Conservation (phyloP, 2,797 vertebrate genomes). For the Centropyge bicolor region DNA sequence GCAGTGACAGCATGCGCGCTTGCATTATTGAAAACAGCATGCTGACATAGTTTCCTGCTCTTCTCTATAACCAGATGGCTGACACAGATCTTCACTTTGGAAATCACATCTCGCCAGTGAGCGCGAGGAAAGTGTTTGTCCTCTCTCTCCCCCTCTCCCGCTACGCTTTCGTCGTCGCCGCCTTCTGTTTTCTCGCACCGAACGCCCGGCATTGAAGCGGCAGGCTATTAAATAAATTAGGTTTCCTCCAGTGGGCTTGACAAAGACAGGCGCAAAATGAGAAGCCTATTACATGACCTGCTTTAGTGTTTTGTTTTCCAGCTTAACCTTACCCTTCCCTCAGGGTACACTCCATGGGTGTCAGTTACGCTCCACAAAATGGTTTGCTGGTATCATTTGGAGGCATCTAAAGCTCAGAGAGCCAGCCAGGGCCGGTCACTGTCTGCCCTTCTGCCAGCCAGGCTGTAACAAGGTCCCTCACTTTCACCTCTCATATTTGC, state of each 20-base stretch:
- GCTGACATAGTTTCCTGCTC: constrained; percentile 71
- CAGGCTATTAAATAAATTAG: constrained; percentile 85
- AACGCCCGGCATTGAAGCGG: constrained; percentile 62
- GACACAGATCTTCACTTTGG: constrained; percentile 78
- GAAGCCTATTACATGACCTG: constrained; percentile 79
- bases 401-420: constrained; percentile 47
- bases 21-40: constrained; percentile 78
- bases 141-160: constrained; percentile 47
- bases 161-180: constrained; percentile 58
- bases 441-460: constrained; percentile 24
- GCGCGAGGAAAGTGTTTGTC: constrained; percentile 66
- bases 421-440: neutral
- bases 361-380: constrained; percentile 75
- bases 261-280: constrained; percentile 73
- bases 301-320: constrained; percentile 76
- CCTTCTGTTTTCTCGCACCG: constrained; percentile 75
- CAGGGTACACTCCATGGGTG: constrained; percentile 64
- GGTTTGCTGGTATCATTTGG: constrained; percentile 44
- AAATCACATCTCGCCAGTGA: constrained; percentile 74
- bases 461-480: constrained; percentile 22
- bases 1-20: constrained; percentile 68
- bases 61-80: constrained; percentile 77
- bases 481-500: constrained; percentile 11
- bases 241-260: constrained; percentile 69
- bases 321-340: constrained; percentile 76